Conservation (phyloP, 2,888 invertebrate species). For the Kryphioiulus occultus region DNA sequence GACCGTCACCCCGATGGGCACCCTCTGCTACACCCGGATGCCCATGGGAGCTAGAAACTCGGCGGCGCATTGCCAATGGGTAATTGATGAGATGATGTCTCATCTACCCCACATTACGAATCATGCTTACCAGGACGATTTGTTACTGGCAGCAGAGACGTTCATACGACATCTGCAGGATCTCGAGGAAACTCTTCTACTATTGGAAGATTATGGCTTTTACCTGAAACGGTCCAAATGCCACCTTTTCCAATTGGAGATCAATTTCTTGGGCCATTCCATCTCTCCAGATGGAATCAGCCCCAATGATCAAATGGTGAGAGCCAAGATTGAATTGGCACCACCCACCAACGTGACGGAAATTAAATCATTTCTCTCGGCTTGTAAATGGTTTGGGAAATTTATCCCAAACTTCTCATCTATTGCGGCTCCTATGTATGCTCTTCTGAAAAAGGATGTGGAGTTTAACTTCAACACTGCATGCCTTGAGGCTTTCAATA, state of each 20-base stretch:
- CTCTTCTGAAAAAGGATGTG: neutral
- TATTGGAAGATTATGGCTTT: neutral
- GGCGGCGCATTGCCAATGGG: no score
- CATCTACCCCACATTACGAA: neutral
- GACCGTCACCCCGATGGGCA: no score
- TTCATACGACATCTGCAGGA: neutral
- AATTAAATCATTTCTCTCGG: neutral
- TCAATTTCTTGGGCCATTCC: neutral
- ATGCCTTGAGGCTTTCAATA: neutral
- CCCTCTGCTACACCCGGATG: no score
- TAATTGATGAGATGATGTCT: no score
- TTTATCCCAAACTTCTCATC: neutral
- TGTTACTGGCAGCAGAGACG: neutral
- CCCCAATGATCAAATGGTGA: neutral
- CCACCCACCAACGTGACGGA: neutral
- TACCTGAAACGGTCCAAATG: neutral
- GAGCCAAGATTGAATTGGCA: neutral
- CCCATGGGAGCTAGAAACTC: no score
- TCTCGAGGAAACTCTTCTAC: neutral
- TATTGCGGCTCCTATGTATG: neutral
- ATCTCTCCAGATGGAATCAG: no score
- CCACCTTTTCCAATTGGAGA: no score
- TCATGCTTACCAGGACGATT: neutral
- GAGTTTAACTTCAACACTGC: neutral
- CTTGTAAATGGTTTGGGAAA: neutral